Evolutionary conservation across 37 sponge, comb jelly and placozoan species (phyloP).

Genomic region (Chondrosia reniformis): DNA sequence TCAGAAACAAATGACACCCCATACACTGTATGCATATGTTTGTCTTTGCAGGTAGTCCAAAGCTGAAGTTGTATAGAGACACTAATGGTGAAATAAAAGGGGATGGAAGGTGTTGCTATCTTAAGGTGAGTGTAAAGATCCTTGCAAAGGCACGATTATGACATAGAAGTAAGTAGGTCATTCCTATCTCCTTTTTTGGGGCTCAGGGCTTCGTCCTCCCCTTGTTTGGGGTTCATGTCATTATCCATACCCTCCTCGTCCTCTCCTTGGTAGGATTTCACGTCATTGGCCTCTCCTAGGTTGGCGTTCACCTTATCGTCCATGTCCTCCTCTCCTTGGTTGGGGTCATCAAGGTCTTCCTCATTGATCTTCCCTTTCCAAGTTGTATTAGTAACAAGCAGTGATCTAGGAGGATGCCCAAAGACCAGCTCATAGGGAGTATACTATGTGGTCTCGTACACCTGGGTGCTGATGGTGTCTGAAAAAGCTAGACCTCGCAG

Average conservation of each 20-base stretch:
- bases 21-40: conserved; percentile 7
- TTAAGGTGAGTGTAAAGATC: conserved; percentile 69
- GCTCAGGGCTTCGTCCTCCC: neutral
- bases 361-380: conserved; percentile 19
- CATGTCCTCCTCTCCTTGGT: conserved; percentile 20
- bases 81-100: conserved; percentile 85
- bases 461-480: conserved; percentile 49
- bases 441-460: conserved; percentile 37
- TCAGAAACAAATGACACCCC: too few species aligned
- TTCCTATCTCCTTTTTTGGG: conserved; percentile 2
- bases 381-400: conserved; percentile 28
- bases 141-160: too few species aligned
- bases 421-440: conserved; percentile 53
- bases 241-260: neutral
- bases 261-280: conserved; percentile 1
- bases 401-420: conserved; percentile 29
- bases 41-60: conserved; percentile 54
- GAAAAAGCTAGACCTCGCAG: conserved; percentile 19
- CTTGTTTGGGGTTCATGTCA: neutral
- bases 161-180: too few species aligned
- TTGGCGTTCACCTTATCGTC: neutral
- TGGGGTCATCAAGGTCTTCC: conserved; percentile 23
- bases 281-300: neutral
- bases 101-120: conserved; percentile 90
- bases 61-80: conserved; percentile 88